Evolutionary conservation across 2,797 vertebrate species (phyloP), one percentile per base, ranked within the genome.

Genomic region (Gouania willdenowi): DNA sequence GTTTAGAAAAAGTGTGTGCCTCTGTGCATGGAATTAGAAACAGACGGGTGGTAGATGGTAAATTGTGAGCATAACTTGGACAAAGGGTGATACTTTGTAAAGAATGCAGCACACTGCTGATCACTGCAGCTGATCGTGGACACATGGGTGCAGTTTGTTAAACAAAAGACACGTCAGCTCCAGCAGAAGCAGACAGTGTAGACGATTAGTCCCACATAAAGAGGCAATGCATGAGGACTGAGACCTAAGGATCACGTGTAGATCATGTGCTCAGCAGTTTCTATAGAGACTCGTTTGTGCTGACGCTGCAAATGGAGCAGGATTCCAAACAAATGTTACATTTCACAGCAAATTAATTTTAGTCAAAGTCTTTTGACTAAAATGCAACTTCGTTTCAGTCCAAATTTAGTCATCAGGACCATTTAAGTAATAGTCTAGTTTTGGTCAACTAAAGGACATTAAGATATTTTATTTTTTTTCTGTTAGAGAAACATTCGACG

Each of bases 61-160:
- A 23, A 25, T 33, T 16, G 26, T 39, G 42, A 16, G 37, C 21
- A 31, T 24, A 18, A 26, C 25, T 14, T 18, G 41, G 43, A 76
- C 60, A 71, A 80, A 66, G 41, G 33, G 39, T 76, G 63, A 51
- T 33, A 47, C 27, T 74, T 59, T 71, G 63, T 27, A 41, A 67
- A 71, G 71, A 84, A 83, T 79, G 73, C 45, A 50, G 57, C 4
- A 41, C 47, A 46, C 52, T 74, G 58, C 68, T 66, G 73, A 79
- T 75, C 50, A 5, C 34, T 39, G 38, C 7, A 18, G 5, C 39
- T 50, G 63, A 75, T 46, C 69, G 33, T 30, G 41, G 39, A 53
- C 35, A 36, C 37, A 50, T 32, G 35, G 31, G 36, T 29, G 16
- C 30, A 17, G 31, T 31, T 22, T 36, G 32, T 56, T 39, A 56